Base-by-base conservation (phyloP, 2,797 vertebrate species). In the Neosalanx taihuensis region DNA sequence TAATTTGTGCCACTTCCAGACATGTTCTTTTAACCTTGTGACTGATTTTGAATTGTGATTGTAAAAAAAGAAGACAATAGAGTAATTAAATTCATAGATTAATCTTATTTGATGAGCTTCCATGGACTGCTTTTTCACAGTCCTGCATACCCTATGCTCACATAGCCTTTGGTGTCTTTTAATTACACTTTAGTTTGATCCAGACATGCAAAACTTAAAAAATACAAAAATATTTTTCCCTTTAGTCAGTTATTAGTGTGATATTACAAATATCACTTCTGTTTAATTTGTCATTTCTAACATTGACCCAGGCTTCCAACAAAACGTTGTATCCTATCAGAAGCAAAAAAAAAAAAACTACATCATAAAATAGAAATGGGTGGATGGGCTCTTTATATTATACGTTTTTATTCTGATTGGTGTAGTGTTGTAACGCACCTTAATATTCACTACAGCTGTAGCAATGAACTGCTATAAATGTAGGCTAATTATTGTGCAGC, bases 341-440 rank as follows among this genome's bases (percentile, higher is more conserved):
- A 10, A 29, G 58, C 10, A 30, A 60, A 2, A 60, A 60, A 10
- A n/a, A 17, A 56, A 10, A 56, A 17, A 10, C 1, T n/a, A 10
- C 18, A 56, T 37, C 7, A 37, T 46, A 46, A 13, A 46, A 46
- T 23, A 23, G 3, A 59, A 59, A 23, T 26, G 57, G n/a, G 6
- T 59, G 12, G 6, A 57, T 82, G 81, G 82, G 86, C 81, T 79
- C 78, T 87, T 86, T 83, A 76, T 75, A 69, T 85, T 64, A 79
- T 57, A 15, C 63, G 70, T 84, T 61, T 29, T 46, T 18, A 56
- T 56, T 56, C 75, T 84, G 20, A 83, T 5, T 53, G 60, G 68
- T 83, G 76, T 87, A 76, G 76, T 81, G 76, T 89, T 58, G 69
- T 79, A 66, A 69, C 81, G 41, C 46, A 74, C 66, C 67, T 82